A percentile compares a stretch with the other conserved stretches of the same genome.
These are phyloP conservation scores for Pluvialis apricaria DNA, from an alignment of 2,113 vertebrate species.

Conservation along the genomic window DNA sequence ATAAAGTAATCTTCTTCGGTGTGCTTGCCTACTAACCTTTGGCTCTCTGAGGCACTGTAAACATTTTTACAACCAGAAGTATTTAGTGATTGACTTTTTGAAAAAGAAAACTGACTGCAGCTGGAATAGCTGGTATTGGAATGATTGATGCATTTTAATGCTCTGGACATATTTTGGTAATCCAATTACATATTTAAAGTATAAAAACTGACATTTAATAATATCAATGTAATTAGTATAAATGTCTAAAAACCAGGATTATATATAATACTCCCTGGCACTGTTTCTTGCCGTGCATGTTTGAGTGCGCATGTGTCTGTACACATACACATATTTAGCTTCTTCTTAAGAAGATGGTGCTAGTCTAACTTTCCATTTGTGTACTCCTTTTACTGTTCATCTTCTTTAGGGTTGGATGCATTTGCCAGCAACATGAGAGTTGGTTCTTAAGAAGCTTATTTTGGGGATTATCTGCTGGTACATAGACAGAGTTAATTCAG, in stretches of 20 bases:
- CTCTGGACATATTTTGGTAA: neutral
- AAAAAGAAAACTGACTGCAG: neutral
- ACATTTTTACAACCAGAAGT: neutral
- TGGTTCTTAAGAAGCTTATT: neutral
- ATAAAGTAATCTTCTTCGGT: neutral
- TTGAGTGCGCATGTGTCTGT: neutral
- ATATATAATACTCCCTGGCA: neutral
- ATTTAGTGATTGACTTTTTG: neutral
- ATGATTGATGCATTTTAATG: neutral
- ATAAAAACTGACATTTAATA: conserved; percentile 1
- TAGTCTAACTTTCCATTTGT: neutral
- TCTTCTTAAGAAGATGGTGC: neutral
- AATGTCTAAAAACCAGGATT: neutral
- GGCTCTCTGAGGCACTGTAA: neutral
- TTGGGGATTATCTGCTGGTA: neutral
- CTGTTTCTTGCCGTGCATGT: neutral
- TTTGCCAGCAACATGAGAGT: neutral
- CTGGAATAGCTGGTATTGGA: neutral
- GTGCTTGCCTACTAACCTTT: neutral
- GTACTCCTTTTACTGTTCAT: neutral
- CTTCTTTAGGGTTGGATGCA: neutral
- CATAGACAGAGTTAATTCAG: neutral
- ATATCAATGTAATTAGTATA: neutral
- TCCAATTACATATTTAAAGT: neutral
- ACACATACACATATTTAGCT: neutral